Percentiles rank a stretch among this genome's conserved stretches.
These are phyloP conservation scores for Pseudocheirus occidentalis DNA, from an alignment of 2,797 vertebrate species.

Conservation along the genomic window DNA sequence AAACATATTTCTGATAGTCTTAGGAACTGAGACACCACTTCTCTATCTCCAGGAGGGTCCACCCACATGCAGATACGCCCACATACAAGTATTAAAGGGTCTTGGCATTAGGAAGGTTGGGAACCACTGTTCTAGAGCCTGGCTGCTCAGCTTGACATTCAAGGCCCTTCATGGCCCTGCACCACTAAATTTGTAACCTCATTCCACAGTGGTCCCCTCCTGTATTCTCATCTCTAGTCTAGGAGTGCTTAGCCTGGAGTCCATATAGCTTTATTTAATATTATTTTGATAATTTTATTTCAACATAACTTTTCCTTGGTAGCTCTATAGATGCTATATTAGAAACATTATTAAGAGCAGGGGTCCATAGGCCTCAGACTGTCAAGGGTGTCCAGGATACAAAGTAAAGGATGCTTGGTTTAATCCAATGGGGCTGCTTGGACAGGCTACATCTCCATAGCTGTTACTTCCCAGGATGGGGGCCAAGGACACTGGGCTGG, in stretches of 20 bases:
- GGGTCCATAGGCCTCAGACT: background rate
- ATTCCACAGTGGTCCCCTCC: background rate
- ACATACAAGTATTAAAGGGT: too few species aligned
- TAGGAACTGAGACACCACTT: too few species aligned
- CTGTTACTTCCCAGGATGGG: background rate
- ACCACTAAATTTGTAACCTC: background rate
- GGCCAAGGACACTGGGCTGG: accelerated
- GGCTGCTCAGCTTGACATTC: background rate
- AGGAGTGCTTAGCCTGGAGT: background rate
- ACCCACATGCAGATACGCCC: too few species aligned
- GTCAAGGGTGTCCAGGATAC: background rate
- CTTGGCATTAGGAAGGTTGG: too few species aligned
- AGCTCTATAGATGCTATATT: background rate
- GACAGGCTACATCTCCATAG: background rate
- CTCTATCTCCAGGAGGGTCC: too few species aligned
- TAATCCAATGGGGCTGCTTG: background rate
- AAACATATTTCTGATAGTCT: too few species aligned
- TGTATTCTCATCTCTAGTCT: background rate
- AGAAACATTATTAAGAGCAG: background rate
- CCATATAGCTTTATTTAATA: background rate
- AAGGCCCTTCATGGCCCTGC: background rate
- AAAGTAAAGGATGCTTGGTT: background rate
- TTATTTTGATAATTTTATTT: background rate
- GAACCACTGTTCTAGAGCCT: background rate
- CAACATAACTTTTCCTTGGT: background rate